phyloP scores from a whole-genome alignment of 2,797 vertebrate species.

The Rhabdophis nuchalis region DNA sequence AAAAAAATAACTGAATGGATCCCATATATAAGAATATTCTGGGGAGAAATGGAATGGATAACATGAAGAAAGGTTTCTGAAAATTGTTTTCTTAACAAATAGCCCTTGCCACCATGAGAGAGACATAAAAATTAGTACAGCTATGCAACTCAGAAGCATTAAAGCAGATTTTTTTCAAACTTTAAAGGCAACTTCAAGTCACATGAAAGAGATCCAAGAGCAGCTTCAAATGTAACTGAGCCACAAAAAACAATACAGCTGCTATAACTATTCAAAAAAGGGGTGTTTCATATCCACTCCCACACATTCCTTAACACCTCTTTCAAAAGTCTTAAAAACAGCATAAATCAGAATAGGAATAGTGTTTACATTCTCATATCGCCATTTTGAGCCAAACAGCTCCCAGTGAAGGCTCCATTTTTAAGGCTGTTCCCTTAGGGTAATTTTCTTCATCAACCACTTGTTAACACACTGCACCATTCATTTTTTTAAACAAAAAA shows the following conservation, averaged over 20 bases:
- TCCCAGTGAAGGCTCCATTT: constrained; percentile 34
- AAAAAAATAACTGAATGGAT: background rate
- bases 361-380: background rate
- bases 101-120: background rate
- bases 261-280: background rate
- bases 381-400: constrained; percentile 30
- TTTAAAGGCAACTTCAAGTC: background rate
- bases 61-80: background rate
- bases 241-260: background rate
- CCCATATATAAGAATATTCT: background rate
- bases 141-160: background rate
- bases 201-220: background rate
- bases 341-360: background rate
- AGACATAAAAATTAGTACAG: background rate
- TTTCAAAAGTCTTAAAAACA: constrained; percentile 4
- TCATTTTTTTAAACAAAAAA: constrained; percentile 51
- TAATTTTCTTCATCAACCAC: constrained; percentile 59
- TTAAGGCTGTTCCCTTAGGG: constrained; percentile 54
- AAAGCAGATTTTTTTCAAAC: background rate
- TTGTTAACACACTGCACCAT: constrained; percentile 71
- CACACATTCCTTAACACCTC: background rate
- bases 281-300: background rate
- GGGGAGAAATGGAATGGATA: background rate
- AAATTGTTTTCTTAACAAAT: constrained; percentile 24
- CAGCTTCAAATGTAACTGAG: background rate